Evolutionary conservation across 53 echinoderm and acorn worm species (phyloP).

Genomic region (Paelopatides confundens): DNA sequence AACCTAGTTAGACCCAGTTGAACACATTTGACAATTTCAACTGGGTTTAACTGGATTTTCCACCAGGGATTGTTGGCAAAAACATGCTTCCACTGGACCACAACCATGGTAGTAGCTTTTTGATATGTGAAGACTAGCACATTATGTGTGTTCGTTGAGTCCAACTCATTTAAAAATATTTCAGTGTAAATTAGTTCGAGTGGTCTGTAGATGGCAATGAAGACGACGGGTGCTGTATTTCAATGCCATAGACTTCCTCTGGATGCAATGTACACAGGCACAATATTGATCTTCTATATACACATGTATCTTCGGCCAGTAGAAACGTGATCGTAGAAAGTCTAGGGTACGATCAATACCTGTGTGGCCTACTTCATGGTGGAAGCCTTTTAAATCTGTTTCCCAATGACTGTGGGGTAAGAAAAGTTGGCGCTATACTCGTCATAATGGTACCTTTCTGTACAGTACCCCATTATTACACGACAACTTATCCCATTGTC

Average conservation of each 20-base stretch:
- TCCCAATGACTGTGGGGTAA: conserved; percentile 23
- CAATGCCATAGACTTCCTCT: conserved; percentile 23
- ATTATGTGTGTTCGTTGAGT: too few species aligned
- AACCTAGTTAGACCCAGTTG: too few species aligned
- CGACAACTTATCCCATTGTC: conserved; percentile 35
- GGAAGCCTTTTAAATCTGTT: conserved; percentile 49
- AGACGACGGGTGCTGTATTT: conserved; percentile 18
- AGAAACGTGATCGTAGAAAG: conserved; percentile 53
- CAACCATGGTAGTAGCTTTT: too few species aligned
- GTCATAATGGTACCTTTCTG: neutral
- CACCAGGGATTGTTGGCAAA: too few species aligned
- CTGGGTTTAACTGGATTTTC: too few species aligned
- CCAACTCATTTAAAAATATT: too few species aligned
- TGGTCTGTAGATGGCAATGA: conserved; percentile 36
- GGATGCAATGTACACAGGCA: conserved; percentile 42
- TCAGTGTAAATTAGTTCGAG: too few species aligned
- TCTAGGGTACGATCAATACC: conserved; percentile 69
- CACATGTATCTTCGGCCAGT: conserved; percentile 42
- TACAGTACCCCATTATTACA: conserved; percentile 48
- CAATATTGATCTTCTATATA: conserved; percentile 58
- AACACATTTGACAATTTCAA: too few species aligned
- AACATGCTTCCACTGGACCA: too few species aligned
- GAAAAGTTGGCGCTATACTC: conserved; percentile 46
- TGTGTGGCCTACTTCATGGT: conserved; percentile 65
- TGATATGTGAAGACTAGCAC: too few species aligned